These are phyloP conservation scores for Tiliacea citrago DNA, from an alignment of 2,888 invertebrate genomes.

Conservation along the genomic window DNA sequence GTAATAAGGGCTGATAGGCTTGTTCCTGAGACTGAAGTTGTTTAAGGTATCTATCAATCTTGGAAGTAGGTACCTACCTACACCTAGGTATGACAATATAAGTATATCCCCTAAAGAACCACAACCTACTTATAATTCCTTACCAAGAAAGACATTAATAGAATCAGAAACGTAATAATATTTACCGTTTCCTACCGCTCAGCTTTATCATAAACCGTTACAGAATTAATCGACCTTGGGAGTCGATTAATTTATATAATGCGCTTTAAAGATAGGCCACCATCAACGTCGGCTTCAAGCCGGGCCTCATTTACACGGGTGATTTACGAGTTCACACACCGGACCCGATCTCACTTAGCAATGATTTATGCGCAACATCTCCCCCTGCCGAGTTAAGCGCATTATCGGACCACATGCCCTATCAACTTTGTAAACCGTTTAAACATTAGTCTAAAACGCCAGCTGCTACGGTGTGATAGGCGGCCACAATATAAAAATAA, in stretches of 20 bases:
- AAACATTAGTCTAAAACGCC: slow-evolving; percentile 72
- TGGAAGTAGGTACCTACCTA: not conserved
- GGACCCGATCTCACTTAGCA: slow-evolving; percentile 88
- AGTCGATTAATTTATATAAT: slow-evolving; percentile 80
- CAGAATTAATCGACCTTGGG: slow-evolving; percentile 70
- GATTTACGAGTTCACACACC: slow-evolving; percentile 90
- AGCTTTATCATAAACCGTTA: slow-evolving; percentile 55
- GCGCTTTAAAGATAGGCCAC: slow-evolving; percentile 81
- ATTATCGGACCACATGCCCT: slow-evolving; percentile 87
- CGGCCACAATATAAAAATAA: slow-evolving; percentile 35
- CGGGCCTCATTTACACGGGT: slow-evolving; percentile 86
- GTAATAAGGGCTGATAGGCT: not conserved
- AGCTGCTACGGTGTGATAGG: slow-evolving; percentile 68
- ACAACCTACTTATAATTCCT: not conserved
- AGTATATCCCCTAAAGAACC: no score
- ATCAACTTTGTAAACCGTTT: slow-evolving; percentile 85
- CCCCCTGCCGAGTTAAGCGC: slow-evolving; percentile 86
- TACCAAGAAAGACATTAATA: slow-evolving; percentile 6
- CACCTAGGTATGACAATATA: no score
- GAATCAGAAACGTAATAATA: slow-evolving; percentile 57
- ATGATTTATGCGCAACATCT: slow-evolving; percentile 89
- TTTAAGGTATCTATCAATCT: not conserved
- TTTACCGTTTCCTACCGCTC: slow-evolving; percentile 40
- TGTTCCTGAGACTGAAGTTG: not conserved
- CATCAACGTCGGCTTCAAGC: slow-evolving; percentile 79